Conservation (phyloP, 1,140 invertebrate species). For the Macrobrachium nipponense region DNA sequence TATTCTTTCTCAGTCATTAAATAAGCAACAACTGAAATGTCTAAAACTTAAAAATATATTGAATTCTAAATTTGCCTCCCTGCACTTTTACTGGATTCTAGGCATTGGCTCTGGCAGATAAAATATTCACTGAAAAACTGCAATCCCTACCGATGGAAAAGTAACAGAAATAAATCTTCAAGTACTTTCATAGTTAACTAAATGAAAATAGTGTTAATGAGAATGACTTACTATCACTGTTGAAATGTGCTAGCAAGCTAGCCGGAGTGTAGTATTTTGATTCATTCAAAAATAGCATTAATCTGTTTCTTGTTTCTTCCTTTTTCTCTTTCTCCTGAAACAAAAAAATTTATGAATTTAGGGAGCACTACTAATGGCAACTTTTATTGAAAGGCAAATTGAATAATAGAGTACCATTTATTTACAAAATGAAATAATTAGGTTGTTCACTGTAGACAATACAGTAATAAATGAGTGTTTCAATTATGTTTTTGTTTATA, state of each 20-base stretch:
- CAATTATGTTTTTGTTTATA: too few relatives aligned
- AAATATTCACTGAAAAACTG: not conserved
- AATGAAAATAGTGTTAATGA: not conserved
- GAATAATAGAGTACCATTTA: too few relatives aligned
- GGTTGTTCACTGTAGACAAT: not conserved
- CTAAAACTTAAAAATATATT: too few relatives aligned
- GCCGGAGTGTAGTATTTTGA: slow-evolving; percentile 89
- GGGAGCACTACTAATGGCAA: too few relatives aligned
- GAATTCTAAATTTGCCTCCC: too few relatives aligned
- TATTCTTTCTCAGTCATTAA: too few relatives aligned
- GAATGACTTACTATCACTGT: slow-evolving; percentile 76
- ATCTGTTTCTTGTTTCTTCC: slow-evolving; percentile 73
- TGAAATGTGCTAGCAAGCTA: slow-evolving; percentile 88
- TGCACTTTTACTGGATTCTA: too few relatives aligned
- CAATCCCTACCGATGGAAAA: not conserved
- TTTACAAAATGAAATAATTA: too few relatives aligned
- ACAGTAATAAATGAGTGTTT: not conserved
- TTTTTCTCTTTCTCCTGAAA: slow-evolving; percentile 43
- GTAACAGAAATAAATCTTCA: not conserved
- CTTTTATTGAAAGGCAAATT: too few relatives aligned
- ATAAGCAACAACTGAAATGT: too few relatives aligned
- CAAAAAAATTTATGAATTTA: not conserved
- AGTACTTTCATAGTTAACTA: not conserved
- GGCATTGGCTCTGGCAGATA: too few relatives aligned
- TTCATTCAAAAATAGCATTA: slow-evolving; percentile 85